A percentile compares a stretch with the other conserved stretches of the same genome.
Evolutionary conservation across 2,888 invertebrate genomes (phyloP).

Genomic region (Aporophyla nigra): DNA sequence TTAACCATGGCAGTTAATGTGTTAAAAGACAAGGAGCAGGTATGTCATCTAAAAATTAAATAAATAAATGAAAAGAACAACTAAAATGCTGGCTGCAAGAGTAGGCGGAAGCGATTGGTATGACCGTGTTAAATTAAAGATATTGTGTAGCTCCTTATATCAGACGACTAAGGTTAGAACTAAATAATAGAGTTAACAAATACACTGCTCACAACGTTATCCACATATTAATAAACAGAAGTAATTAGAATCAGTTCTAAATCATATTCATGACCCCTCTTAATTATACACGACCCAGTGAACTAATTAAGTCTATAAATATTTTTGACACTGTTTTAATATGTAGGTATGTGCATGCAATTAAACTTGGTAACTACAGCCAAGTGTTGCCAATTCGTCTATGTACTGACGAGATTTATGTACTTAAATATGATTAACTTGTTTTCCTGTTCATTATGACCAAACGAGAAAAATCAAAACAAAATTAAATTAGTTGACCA

Average conservation of each 20-base stretch:
- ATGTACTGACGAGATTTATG: not conserved
- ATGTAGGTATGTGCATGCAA: not conserved
- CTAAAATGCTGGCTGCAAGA: not conserved
- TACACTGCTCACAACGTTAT: no score
- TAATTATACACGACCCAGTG: conserved; percentile 4
- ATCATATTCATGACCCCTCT: not conserved
- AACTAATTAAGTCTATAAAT: conserved; percentile 33
- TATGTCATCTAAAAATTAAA: not conserved
- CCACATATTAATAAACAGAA: no score
- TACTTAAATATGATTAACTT: not conserved
- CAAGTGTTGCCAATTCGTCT: conserved; percentile 4
- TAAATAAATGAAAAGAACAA: not conserved
- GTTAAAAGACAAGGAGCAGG: not conserved
- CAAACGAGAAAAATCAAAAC: no score
- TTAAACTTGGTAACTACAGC: conserved; percentile 7
- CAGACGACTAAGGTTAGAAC: no score
- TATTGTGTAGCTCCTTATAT: not conserved
- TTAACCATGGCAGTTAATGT: no score
- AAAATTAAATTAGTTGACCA: no score
- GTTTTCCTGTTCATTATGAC: not conserved
- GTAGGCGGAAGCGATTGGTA: not conserved
- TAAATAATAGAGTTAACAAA: no score
- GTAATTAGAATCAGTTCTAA: not conserved
- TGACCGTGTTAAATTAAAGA: not conserved
- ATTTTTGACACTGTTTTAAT: conserved; percentile 31